phyloP scores from a whole-genome alignment of 2,797 vertebrate genomes.

The Serranus cabrilla region DNA sequence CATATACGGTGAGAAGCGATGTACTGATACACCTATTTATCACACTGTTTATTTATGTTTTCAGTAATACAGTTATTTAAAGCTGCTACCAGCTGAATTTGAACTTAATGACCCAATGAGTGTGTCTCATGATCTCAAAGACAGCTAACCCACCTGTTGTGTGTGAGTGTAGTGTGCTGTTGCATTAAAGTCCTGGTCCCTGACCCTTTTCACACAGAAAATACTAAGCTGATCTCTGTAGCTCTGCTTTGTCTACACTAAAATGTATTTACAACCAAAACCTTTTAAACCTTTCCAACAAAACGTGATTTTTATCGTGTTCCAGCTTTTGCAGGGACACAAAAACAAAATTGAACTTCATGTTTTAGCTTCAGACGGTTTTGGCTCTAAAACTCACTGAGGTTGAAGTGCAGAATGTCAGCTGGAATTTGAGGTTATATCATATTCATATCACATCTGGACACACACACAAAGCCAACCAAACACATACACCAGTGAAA shows the following conservation, averaged over 20 bases:
- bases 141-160: neutral
- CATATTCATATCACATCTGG: constrained; percentile 10
- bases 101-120: neutral
- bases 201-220: neutral
- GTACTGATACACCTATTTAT: neutral
- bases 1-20: constrained; percentile 91
- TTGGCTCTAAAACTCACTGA: neutral
- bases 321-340: neutral
- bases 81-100: neutral
- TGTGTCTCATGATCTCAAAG: neutral
- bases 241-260: neutral
- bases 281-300: neutral
- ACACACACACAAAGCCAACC: neutral
- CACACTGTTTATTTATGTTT: neutral
- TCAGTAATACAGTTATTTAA: neutral
- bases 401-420: neutral
- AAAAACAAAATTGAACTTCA: neutral
- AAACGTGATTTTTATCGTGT: neutral
- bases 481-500: constrained; percentile 1
- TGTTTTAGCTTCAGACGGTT: constrained; percentile 5
- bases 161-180: too few relatives aligned
- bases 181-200: neutral
- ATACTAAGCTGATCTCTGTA: neutral
- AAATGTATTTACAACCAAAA: neutral
- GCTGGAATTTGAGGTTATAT: neutral